Evolutionary conservation across 2,888 invertebrate genomes (phyloP).

Genomic region (Tetramorium bicarinatum): DNA sequence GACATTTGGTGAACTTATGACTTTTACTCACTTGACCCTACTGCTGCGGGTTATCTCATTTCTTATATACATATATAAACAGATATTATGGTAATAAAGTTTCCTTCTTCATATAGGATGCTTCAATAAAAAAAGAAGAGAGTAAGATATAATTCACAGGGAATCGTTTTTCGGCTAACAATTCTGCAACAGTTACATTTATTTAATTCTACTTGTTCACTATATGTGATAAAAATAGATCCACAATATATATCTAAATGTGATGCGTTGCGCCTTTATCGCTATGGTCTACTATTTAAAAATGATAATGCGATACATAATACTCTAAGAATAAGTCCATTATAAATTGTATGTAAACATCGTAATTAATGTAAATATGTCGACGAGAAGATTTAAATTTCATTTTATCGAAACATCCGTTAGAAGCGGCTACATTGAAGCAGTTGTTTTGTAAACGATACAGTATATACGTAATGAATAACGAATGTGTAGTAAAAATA

Average conservation of each 20-base stretch:
- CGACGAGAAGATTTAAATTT: slow-evolving; percentile 16
- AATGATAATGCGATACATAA: not conserved
- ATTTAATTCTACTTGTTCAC: slow-evolving; percentile 32
- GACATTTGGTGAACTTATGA: slow-evolving; percentile 78
- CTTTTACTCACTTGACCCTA: slow-evolving; percentile 78
- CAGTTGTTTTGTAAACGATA: slow-evolving; percentile 68
- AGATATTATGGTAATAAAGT: slow-evolving; percentile 80
- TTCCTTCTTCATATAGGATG: slow-evolving; percentile 70
- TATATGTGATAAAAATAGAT: slow-evolving; percentile 51
- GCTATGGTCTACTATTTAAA: slow-evolving; percentile 18
- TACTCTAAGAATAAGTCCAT: not conserved
- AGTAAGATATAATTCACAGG: not conserved
- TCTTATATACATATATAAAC: slow-evolving; percentile 82
- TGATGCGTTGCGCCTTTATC: slow-evolving; percentile 19
- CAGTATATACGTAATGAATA: slow-evolving; percentile 66
- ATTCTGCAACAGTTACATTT: slow-evolving; percentile 32
- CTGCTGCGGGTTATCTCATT: slow-evolving; percentile 75
- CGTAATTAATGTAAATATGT: slow-evolving; percentile 23
- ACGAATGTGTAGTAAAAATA: slow-evolving; percentile 75
- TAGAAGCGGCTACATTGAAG: slow-evolving; percentile 54
- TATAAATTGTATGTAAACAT: not conserved
- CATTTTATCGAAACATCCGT: slow-evolving; percentile 71
- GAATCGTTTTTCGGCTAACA: slow-evolving; percentile 25
- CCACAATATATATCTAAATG: slow-evolving; percentile 38
- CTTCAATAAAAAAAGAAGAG: slow-evolving; percentile 54